Base-by-base conservation (phyloP, 2,797 vertebrate species). In the Catamblyrhynchus diadema region DNA sequence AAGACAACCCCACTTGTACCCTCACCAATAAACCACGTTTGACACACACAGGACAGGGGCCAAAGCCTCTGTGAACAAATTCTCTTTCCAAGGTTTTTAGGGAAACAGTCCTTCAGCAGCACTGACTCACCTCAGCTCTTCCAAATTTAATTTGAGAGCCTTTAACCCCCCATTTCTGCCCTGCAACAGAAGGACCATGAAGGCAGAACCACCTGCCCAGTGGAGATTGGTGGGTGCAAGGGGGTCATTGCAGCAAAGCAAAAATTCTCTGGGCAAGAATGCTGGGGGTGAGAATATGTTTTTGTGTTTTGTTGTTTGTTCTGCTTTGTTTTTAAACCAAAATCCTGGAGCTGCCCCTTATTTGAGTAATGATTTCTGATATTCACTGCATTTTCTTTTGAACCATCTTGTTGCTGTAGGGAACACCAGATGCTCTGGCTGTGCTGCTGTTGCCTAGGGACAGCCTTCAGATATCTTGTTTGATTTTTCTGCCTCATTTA, bases 341-440 rank as follows among this genome's bases (percentile, higher is more conserved):
- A 67, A 62, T 42, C 54, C 71, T 77, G 70, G 23, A 67, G 61
- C 53, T 86, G 35, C 44, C 10, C 39, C 33, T 56, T 8, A 24
- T 57, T 33, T 39, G 39, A 53, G 69, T 12, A 74, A 37, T 1
- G 39, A 65, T 69, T 92, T 85, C 86, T 82, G 53, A 66, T n/a
- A 14, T 7, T 77, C 56, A 1, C 37, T 10, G 14, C 3, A 0
- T 66, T 89, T 86, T 37, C 60, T 73, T 82, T 62, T 73, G 69
- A 85, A 80, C 27, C 48, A 44, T 53, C 56, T 87, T 64, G 64
- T 59, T 87, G 81, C 84, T 92, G 56, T 39, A 44, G 85, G 56
- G 85, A 91, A 54, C 42, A 82, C 20, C 62, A 93, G 81, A 39
- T 92, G 81, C 81, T 93, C 74, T 90, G 77, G 37, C 39, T 88